These are phyloP conservation scores for Cephalotes varians DNA, from an alignment of 2,888 invertebrate species.

Conservation along the genomic window DNA sequence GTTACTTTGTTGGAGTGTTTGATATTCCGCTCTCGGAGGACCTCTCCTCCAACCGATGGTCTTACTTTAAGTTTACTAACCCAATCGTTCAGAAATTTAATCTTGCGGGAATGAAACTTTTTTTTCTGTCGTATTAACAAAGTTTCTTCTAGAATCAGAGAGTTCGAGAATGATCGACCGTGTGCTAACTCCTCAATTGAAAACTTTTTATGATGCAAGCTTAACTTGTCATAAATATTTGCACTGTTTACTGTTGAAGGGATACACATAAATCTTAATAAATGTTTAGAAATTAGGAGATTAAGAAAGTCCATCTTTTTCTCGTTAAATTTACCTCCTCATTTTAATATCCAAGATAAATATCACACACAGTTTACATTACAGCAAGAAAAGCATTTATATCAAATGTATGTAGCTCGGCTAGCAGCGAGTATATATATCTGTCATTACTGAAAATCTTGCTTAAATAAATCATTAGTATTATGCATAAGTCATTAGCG, in stretches of 20 bases:
- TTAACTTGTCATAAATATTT: background rate
- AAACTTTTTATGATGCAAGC: background rate
- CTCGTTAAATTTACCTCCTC: background rate
- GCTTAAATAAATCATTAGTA: background rate
- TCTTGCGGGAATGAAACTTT: background rate
- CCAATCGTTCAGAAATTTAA: constrained; percentile 28
- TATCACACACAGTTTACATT: background rate
- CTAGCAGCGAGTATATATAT: background rate
- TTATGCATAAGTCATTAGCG: background rate
- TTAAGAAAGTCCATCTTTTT: background rate
- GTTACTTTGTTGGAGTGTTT: constrained; percentile 28
- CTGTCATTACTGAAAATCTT: background rate
- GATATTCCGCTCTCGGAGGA: constrained; percentile 27
- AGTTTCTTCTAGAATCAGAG: background rate
- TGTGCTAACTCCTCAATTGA: background rate
- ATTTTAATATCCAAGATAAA: background rate
- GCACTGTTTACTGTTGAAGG: background rate
- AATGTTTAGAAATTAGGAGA: constrained; percentile 3
- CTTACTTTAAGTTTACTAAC: constrained; percentile 17
- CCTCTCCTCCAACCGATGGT: background rate
- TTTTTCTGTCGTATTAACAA: constrained; percentile 1
- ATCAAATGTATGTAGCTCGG: background rate
- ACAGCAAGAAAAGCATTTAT: background rate
- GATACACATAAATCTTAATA: constrained; percentile 14
- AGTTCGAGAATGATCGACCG: background rate